Conservation (phyloP, 2,113 vertebrate genomes). For the Promerops cafer region DNA sequence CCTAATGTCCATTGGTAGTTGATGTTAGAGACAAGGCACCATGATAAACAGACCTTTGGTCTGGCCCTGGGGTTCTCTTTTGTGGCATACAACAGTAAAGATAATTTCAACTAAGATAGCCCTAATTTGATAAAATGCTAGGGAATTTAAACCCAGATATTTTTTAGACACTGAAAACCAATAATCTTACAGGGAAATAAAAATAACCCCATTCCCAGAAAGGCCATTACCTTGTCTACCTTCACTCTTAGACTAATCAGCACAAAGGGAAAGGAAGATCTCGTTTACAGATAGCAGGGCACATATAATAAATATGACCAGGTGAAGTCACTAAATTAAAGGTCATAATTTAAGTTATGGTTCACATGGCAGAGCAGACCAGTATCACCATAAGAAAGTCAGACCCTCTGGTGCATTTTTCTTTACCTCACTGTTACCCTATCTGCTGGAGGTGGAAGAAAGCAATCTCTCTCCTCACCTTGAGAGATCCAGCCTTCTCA, state of each 20-base stretch:
- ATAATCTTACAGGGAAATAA: not conserved
- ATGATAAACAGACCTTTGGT: not conserved
- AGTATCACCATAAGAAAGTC: not conserved
- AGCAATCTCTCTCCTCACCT: not conserved
- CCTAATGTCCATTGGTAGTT: not conserved
- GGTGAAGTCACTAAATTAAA: not conserved
- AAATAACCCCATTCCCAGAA: not conserved
- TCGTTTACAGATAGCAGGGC: not conserved
- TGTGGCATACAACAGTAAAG: not conserved
- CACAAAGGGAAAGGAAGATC: not conserved
- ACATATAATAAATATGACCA: not conserved
- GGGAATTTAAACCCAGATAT: not conserved
- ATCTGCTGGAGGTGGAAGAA: not conserved
- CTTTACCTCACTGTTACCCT: not conserved
- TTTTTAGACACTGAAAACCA: not conserved
- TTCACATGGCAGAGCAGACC: not conserved
- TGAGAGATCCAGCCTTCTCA: not conserved
- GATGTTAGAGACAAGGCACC: not conserved
- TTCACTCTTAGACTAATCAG: not conserved
- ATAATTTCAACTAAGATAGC: not conserved
- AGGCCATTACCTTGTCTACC: not conserved
- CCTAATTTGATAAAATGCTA: not conserved
- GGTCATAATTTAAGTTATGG: not conserved
- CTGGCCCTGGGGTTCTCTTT: not conserved
- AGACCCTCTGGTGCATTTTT: not conserved